Base-by-base conservation (phyloP, 2,113 vertebrate species). In the Malurus alboscapulatus region DNA sequence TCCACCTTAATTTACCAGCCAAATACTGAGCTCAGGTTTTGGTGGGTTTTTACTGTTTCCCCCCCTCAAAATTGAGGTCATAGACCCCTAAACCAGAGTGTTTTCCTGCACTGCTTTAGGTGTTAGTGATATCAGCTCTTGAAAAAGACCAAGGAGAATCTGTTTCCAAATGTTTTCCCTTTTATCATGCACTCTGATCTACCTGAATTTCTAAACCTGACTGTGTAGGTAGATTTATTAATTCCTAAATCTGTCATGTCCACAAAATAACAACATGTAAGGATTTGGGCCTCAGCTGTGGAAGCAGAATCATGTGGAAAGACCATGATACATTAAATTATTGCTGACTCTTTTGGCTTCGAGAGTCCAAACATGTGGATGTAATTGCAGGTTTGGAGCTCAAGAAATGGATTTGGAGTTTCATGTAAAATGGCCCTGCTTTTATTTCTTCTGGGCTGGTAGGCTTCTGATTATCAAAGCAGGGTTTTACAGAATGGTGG, bases 31-130 rank as follows among this genome's bases (percentile, higher is more conserved):
- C 42, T 87, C 58, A 82, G 62, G 54, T 32, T 78, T 90, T 86
- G 78, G 24, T 93, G 36, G 5, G 12, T 81, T 72, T 91, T 75
- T 20, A 30, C 8, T 7, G 4, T 38, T 38, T 38, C 3, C n/a
- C 0, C 5, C 2, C 32, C 12, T 54, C 79, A 76, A 76, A 87
- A 30, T 1, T 84, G 77, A 79, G 44, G 59, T 89, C 45, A 30
- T 2, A 89, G 32, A 85, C 25, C 32, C 55, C 57, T 91, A 79
- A 92, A 90, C 2, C 69, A 88, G 58, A 36, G 84, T 10, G 2
- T 82, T 94, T 79, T 72, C 76, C 50, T 91, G 73, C 89, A 18
- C 81, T 66, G 66, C 84, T 87, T 69, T 87, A 73, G 66, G 29
- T 87, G 50, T 93, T 76, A 69, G 54, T 89, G 77, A 7, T 92